These are phyloP conservation scores for Ditula angustiorana DNA, from an alignment of 2,888 invertebrate genomes.

Conservation along the genomic window DNA sequence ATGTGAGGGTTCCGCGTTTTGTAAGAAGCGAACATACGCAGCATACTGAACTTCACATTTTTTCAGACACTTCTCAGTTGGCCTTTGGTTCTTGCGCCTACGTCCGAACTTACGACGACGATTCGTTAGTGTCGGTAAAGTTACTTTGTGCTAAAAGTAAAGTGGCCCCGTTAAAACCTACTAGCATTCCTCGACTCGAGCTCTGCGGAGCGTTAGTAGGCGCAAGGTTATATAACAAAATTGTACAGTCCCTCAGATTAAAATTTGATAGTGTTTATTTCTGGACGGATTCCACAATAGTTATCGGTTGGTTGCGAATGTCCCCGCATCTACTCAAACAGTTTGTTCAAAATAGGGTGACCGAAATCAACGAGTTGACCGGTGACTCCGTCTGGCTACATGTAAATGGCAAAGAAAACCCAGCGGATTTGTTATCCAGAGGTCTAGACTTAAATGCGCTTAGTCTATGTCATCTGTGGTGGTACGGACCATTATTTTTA, in stretches of 20 bases:
- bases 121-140: not conserved
- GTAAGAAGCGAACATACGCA: not conserved
- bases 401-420: not conserved
- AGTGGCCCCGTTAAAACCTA: not conserved
- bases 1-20: not conserved
- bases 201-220: not conserved
- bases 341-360: conserved; percentile 2
- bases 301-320: conserved; percentile 10
- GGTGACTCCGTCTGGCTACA: not conserved
- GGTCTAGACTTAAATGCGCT: not conserved
- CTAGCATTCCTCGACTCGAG: not conserved
- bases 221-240: not conserved
- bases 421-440: not conserved
- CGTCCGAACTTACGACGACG: not conserved
- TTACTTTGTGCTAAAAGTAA: not conserved
- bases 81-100: not conserved
- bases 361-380: not conserved
- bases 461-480: not conserved
- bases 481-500: not conserved
- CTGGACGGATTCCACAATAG: conserved; percentile 12
- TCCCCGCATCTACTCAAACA: conserved; percentile 4
- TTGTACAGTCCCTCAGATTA: conserved; percentile 1
- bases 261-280: conserved; percentile 9
- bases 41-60: not conserved
- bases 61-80: not conserved